Evolutionary conservation across 2,888 invertebrate genomes (phyloP), one percentile per base, ranked within the genome.

Genomic region (Chaetogeoica ovagalla): DNA sequence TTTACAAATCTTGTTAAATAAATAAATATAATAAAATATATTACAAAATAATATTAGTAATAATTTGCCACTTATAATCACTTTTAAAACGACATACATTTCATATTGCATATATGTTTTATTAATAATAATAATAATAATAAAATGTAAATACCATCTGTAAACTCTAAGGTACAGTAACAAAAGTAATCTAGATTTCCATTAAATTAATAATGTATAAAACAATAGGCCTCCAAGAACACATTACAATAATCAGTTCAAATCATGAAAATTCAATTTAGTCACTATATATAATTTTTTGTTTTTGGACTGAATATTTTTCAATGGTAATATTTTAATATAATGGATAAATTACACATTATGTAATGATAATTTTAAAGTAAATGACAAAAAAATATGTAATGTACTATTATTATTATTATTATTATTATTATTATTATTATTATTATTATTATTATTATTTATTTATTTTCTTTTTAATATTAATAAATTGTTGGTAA

Each of bases 161-260:
- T 75, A 59, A 75, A 43, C 66, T 68, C 66, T 75, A 75, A 59
- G n/a, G 48, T 59, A 68, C 43, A 48, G 68, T 68, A 75, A 75
- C 66, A 75, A 75, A 68, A 75, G 66, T 75, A 43, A 68, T 48
- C 23, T 66, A 75, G 8, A 59, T 66, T 57, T 73, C 19, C 5
- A 43, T 74, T 65, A 11, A 57, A 57, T 75, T 66, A 66, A 59
- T 75, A 59, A 59, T 75, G 68, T 75, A 75, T 68, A 75, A 75
- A 75, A 75, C 59, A 43, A 68, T 75, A 75, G 66, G 59, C 75
- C 66, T 75, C 75, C 59, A 66, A 75, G 75, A 75, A 75, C 75
- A 75, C 75, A 75, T 75, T 68, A 75, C 68, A 75, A 68, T 68
- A 66, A 75, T 75, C 75, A 75, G 75, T 75, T 59, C 75, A 59